A percentile compares a stretch with the other conserved stretches of the same genome.
Evolutionary conservation across 2,888 invertebrate genomes (phyloP).

Genomic region (Meliscaeva auricollis): DNA sequence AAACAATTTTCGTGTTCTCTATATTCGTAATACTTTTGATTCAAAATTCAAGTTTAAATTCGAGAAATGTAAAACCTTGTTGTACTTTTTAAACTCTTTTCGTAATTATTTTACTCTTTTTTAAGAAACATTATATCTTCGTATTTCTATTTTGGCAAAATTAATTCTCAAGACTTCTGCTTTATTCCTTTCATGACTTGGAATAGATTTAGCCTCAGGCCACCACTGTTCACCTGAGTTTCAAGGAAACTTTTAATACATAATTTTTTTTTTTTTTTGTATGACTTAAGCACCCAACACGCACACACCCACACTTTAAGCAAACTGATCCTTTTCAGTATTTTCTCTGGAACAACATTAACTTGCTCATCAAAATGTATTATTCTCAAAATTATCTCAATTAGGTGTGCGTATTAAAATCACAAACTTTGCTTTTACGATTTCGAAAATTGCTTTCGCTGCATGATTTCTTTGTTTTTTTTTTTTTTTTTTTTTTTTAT

Average conservation of each 20-base stretch:
- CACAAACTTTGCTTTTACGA: slow-evolving; percentile 72
- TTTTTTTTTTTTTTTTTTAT: neutral
- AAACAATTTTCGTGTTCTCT: too few relatives aligned
- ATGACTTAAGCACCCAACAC: neutral
- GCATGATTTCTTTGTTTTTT: slow-evolving; percentile 31
- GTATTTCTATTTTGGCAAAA: too few relatives aligned
- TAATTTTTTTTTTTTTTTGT: neutral
- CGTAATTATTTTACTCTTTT: too few relatives aligned
- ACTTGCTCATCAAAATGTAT: slow-evolving; percentile 45
- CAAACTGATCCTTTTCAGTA: slow-evolving; percentile 49
- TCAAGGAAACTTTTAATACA: slow-evolving; percentile 6
- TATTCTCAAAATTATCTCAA: slow-evolving; percentile 64
- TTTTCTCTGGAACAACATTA: slow-evolving; percentile 37
- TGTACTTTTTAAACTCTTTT: too few relatives aligned
- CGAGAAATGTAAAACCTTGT: too few relatives aligned
- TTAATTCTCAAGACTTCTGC: too few relatives aligned
- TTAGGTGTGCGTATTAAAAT: slow-evolving; percentile 73
- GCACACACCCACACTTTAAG: neutral
- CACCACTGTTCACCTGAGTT: neutral
- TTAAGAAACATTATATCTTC: too few relatives aligned
- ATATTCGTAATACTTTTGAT: too few relatives aligned
- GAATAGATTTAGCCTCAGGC: too few relatives aligned
- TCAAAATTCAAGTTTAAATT: too few relatives aligned
- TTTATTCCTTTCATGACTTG: too few relatives aligned
- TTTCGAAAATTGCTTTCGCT: slow-evolving; percentile 65